Conservation (phyloP, 2,113 vertebrate species). For the Cavia porcellus region DNA sequence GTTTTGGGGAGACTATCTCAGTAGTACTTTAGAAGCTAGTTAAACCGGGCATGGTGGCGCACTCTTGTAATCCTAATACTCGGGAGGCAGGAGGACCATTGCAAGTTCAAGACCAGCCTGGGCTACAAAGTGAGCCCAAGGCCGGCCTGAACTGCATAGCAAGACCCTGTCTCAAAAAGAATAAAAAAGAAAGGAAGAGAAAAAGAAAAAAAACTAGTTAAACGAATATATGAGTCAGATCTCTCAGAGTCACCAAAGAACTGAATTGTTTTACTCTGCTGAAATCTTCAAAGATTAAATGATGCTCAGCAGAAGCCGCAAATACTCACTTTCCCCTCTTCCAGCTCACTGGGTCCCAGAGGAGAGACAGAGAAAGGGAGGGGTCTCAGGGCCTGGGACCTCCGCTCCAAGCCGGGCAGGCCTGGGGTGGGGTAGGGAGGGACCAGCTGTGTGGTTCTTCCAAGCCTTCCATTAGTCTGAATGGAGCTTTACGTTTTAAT, state of each 20-base stretch:
- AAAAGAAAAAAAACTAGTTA: no score
- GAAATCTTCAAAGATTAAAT: neutral
- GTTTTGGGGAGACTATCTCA: no score
- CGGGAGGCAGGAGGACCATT: no score
- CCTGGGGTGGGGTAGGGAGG: accelerated
- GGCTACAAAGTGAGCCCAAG: no score
- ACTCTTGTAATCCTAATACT: no score
- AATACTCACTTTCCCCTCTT: neutral
- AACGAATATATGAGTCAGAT: neutral
- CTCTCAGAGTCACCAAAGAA: neutral
- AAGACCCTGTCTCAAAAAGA: neutral
- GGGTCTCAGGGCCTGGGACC: neutral
- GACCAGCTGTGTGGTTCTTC: neutral
- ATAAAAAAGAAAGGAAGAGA: no score
- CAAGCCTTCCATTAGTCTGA: neutral
- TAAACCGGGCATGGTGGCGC: no score
- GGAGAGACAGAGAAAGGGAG: neutral
- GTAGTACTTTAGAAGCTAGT: no score
- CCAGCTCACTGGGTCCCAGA: neutral
- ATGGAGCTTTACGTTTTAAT: conserved; percentile 8
- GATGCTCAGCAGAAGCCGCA: neutral
- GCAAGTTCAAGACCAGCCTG: no score
- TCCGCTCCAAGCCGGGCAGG: accelerated
- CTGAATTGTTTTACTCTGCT: neutral
- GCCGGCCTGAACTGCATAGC: no score